Percentiles rank a stretch among this genome's conserved stretches.
phyloP scores from a whole-genome alignment of 2,113 vertebrate species.

The Triplophysa rosa region DNA sequence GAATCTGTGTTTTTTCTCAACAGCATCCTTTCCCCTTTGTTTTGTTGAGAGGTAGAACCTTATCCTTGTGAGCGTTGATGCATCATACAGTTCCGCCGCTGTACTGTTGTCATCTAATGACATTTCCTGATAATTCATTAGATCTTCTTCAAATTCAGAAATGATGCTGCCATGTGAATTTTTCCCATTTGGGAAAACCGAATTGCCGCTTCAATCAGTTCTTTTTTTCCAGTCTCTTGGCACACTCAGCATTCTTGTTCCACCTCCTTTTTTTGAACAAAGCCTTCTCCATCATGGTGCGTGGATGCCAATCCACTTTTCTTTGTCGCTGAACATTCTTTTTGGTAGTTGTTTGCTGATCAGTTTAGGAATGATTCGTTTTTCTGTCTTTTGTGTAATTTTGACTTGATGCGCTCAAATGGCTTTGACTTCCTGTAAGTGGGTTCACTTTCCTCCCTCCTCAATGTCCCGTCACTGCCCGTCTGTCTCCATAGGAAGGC shows the following conservation, averaged over 20 bases:
- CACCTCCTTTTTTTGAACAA: not conserved
- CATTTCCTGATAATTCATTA: slow-evolving; percentile 5
- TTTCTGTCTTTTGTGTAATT: no score
- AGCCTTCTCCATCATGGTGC: slow-evolving; percentile 3
- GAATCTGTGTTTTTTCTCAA: no score
- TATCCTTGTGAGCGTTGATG: no score
- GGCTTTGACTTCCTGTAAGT: no score
- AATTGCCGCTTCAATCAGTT: slow-evolving; percentile 6
- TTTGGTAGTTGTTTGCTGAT: not conserved
- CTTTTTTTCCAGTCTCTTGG: not conserved
- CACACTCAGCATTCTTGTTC: no score
- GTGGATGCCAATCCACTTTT: slow-evolving; percentile 14
- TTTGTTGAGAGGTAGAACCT: no score
- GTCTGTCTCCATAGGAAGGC: no score
- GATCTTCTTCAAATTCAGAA: not conserved
- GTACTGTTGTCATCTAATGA: not conserved
- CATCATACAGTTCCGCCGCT: not conserved
- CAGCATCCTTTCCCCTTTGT: no score
- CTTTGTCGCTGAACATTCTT: not conserved
- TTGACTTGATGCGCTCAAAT: no score
- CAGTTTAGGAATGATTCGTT: not conserved
- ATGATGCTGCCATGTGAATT: not conserved
- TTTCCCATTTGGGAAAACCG: not conserved
- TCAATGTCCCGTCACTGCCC: no score
- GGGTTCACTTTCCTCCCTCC: no score